A percentile compares a stretch with the other conserved stretches of the same genome.
These are phyloP conservation scores for Myrmophylax atrothorax DNA, from an alignment of 2,113 vertebrate genomes.

Conservation along the genomic window DNA sequence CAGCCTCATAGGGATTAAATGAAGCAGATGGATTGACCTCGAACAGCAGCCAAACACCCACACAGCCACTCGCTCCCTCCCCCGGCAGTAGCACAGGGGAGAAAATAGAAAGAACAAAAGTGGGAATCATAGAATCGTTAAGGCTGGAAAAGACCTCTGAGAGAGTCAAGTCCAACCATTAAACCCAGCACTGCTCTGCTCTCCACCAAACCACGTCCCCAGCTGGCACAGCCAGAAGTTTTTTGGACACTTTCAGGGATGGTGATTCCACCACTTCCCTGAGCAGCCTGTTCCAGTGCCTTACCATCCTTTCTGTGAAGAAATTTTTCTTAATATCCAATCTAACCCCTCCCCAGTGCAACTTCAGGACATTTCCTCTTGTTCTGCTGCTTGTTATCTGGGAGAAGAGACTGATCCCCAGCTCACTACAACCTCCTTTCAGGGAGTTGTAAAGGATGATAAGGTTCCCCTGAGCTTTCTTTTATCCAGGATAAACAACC, in stretches of 20 bases:
- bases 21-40: constrained; percentile 1
- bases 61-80: neutral
- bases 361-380: neutral
- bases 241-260: neutral
- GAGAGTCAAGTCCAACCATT: neutral
- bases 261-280: neutral
- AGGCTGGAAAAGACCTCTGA: neutral
- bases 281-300: neutral
- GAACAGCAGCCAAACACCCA: constrained; percentile 1
- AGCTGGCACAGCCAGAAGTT: neutral
- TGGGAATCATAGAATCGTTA: neutral
- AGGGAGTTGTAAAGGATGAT: neutral
- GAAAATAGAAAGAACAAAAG: neutral
- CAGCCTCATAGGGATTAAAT: neutral
- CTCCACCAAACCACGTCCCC: neutral
- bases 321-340: neutral
- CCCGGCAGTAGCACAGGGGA: neutral
- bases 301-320: neutral
- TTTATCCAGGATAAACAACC: neutral
- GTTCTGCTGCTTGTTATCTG: neutral
- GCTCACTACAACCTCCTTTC: neutral
- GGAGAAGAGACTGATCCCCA: neutral
- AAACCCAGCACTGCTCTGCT: neutral
- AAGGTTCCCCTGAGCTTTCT: neutral
- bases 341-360: neutral